Evolutionary conservation across 1,140 invertebrate species (phyloP).

Genomic region (Solenopsis invicta): DNA sequence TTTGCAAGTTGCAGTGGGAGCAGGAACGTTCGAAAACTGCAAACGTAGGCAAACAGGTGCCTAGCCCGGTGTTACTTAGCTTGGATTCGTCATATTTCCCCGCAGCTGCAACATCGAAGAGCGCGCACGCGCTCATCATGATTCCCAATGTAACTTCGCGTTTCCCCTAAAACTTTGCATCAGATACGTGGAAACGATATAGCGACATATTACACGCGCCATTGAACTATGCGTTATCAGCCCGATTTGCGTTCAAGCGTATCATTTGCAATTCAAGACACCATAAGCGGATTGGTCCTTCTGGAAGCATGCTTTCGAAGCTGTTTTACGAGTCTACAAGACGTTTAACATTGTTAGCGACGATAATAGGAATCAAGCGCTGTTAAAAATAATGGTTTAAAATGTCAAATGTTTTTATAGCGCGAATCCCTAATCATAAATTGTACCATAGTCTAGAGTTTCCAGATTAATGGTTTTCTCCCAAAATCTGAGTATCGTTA

Average conservation of each 20-base stretch:
- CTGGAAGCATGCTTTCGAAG: not conserved
- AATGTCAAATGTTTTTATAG: not conserved
- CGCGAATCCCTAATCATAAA: not conserved
- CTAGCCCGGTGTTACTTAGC: constrained; percentile 65
- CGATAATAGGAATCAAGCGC: not conserved
- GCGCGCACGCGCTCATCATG: constrained; percentile 46
- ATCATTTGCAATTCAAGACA: constrained; percentile 55
- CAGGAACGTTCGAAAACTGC: constrained; percentile 58
- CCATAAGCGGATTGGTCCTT: constrained; percentile 7
- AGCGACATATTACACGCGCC: constrained; percentile 69
- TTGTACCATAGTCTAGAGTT: not conserved
- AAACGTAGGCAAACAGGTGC: constrained; percentile 69
- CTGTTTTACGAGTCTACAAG: not conserved
- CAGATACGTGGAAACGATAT: constrained; percentile 67
- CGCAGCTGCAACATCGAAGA: constrained; percentile 62
- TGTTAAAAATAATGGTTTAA: not conserved
- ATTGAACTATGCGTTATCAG: constrained; percentile 65
- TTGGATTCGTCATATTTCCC: constrained; percentile 67
- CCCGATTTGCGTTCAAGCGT: constrained; percentile 25
- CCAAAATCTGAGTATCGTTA: no score
- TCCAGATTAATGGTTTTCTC: no score
- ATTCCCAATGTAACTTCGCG: constrained; percentile 68
- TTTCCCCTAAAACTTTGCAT: constrained; percentile 71
- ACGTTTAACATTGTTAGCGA: not conserved
- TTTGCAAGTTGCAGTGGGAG: constrained; percentile 17